These are phyloP conservation scores for Andricus grossulariae DNA, from an alignment of 1,140 invertebrate species.

Conservation along the genomic window DNA sequence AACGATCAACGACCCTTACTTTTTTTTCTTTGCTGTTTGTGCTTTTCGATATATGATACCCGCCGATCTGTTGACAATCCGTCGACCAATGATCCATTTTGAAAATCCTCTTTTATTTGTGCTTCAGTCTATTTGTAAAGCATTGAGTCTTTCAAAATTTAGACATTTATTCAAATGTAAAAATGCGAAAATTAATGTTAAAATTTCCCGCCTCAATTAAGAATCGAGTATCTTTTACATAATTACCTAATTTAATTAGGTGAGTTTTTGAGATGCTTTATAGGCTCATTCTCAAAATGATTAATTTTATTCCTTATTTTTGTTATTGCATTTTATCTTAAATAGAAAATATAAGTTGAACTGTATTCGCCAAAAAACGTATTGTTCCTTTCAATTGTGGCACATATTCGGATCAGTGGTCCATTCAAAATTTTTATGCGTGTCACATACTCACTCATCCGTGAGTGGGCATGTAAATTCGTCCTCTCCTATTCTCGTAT, in stretches of 20 bases:
- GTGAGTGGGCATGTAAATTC: slow-evolving; percentile 28
- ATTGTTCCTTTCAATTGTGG: neutral
- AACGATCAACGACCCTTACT: neutral
- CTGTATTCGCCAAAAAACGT: neutral
- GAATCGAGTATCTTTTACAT: no score
- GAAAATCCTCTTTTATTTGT: neutral
- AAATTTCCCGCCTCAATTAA: no score
- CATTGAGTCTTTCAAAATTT: neutral
- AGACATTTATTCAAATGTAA: no score
- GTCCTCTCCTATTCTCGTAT: slow-evolving; percentile 23
- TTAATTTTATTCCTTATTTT: no score
- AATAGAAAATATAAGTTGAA: no score
- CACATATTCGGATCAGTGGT: slow-evolving; percentile 8
- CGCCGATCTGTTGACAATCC: neutral
- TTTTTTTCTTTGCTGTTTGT: slow-evolving; percentile 5
- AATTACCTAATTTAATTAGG: no score
- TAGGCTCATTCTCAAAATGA: no score
- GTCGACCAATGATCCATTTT: slow-evolving; percentile 4
- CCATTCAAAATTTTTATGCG: slow-evolving; percentile 11
- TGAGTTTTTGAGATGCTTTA: no score
- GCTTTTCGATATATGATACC: slow-evolving; percentile 19
- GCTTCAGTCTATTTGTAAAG: neutral
- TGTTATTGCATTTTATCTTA: no score
- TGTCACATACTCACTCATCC: slow-evolving; percentile 25
- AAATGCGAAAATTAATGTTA: no score